phyloP scores from a whole-genome alignment of 64 coral and sea anemone genomes.

The Orbicella faveolata region DNA sequence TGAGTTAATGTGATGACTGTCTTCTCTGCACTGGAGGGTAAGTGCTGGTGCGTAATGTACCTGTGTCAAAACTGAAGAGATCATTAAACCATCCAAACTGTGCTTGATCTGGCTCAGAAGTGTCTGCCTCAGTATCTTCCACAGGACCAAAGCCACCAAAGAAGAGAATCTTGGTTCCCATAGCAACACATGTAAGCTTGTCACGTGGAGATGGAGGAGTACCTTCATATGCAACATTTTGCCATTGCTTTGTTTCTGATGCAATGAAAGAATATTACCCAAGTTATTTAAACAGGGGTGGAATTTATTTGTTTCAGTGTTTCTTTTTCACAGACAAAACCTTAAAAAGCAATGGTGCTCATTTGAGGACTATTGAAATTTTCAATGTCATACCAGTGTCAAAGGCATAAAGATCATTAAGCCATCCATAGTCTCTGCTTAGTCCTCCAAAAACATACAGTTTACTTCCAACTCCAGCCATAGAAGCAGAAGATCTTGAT shows the following conservation, averaged over 20 bases:
- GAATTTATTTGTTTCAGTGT: neutral
- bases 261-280: neutral
- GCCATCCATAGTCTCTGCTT: constrained; percentile 78
- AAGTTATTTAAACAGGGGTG: neutral
- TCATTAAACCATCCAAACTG: constrained; percentile 92
- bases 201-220: constrained; percentile 68
- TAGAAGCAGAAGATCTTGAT: constrained; percentile 65
- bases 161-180: constrained; percentile 63
- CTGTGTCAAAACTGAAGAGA: constrained; percentile 72
- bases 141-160: constrained; percentile 85
- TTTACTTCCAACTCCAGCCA: constrained; percentile 66
- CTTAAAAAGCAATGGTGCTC: neutral
- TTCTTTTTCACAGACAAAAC: neutral
- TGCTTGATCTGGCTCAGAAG: constrained; percentile 40
- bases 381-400: constrained; percentile 55
- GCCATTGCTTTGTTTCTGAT: constrained; percentile 71
- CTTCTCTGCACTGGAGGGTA: no score
- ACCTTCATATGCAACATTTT: constrained; percentile 43
- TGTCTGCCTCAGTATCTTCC: constrained; percentile 25
- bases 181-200: constrained; percentile 59
- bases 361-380: neutral
- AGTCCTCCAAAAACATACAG: constrained; percentile 81
- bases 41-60: neutral
- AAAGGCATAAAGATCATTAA: constrained; percentile 74
- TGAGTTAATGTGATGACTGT: neutral